Base-by-base conservation (phyloP, 2,113 vertebrate genomes). In the Ondatra zibethicus region DNA sequence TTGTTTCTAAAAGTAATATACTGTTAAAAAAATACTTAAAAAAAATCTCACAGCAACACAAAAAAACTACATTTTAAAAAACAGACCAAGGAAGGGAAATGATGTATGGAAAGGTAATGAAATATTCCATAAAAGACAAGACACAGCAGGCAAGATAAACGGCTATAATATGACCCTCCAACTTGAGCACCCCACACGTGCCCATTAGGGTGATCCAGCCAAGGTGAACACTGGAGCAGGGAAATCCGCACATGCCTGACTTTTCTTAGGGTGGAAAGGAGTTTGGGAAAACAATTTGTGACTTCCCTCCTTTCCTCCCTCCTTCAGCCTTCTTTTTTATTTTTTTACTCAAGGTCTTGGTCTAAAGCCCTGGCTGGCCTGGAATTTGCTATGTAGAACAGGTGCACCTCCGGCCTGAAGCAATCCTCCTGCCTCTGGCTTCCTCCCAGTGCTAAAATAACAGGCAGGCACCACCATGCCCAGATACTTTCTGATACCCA, bases 401-500 rank as follows among this genome's bases (percentile, higher is more conserved):
- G 39, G 61, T 39, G 25, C 27, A 39, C 61, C 39, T 85, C 25
- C 39, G 13, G 76, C 29, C 39, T 36, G 47, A 33, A 72, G 66
- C 23, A 39, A 84, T 84, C n/a, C 55, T 84, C 86, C 86, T 72
- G 47, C 65, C 66, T 72, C 85, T 88, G 84, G 42, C 63, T 25
- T 3, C 31, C 2, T 45, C 42, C 10, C 45, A 23, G 14, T 25
- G 31, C 47, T n/a, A 68, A 25, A 70, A n/a, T 27, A n/a, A 52
- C 45, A 70, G 65, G 85, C 45, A n/a, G 31, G 33, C 47, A 72
- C 66, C 33, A 55, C 66, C 85, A 52, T 70, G 33, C 21, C 47
- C 36, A 70, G 86, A 42, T 39, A 45, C 94, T 90, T 82, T 75
- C 52, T 72, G 66, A 97, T 68, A 97, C 68, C 13, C 45, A 94